Percentiles rank a stretch among this genome's conserved stretches.
Conservation (phyloP, 2,888 invertebrate species). For the Caenorhabditis panamensis region DNA sequence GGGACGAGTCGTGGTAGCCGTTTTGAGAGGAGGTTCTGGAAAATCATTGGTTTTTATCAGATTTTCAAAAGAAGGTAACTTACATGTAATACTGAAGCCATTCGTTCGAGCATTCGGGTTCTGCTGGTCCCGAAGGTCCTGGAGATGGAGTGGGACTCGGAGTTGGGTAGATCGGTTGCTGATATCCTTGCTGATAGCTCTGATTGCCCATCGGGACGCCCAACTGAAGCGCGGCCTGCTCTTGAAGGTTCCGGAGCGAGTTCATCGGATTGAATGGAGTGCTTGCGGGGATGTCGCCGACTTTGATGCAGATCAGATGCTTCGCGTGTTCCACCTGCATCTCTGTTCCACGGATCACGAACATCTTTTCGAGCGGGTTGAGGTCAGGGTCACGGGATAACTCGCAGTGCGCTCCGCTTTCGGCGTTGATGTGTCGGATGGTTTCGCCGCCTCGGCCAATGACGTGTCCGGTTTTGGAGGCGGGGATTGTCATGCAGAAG, state of each 20-base stretch:
- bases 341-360: constrained; percentile 91
- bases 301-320: constrained; percentile 94
- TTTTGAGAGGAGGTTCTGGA: not conserved
- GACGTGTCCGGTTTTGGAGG: constrained; percentile 95
- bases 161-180: too few relatives aligned
- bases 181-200: too few relatives aligned
- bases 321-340: constrained; percentile 97
- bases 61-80: not conserved
- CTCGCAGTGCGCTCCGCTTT: constrained; percentile 97
- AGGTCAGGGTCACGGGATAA: constrained; percentile 90
- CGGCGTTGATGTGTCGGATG: constrained; percentile 86
- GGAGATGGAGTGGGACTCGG: not conserved
- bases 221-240: too few relatives aligned
- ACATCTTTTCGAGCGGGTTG: constrained; percentile 89
- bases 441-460: constrained; percentile 98
- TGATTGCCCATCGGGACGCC: too few relatives aligned
- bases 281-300: constrained; percentile 79
- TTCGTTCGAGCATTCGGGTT: not conserved
- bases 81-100: not conserved
- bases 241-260: too few relatives aligned
- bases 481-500: constrained; percentile 86
- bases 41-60: not conserved
- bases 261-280: constrained; percentile 77
- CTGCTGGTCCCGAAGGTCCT: not conserved
- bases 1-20: not conserved